A percentile compares a stretch with the other conserved stretches of the same genome.
phyloP scores from a whole-genome alignment of 2,797 vertebrate genomes.

The Takifugu rubripes region DNA sequence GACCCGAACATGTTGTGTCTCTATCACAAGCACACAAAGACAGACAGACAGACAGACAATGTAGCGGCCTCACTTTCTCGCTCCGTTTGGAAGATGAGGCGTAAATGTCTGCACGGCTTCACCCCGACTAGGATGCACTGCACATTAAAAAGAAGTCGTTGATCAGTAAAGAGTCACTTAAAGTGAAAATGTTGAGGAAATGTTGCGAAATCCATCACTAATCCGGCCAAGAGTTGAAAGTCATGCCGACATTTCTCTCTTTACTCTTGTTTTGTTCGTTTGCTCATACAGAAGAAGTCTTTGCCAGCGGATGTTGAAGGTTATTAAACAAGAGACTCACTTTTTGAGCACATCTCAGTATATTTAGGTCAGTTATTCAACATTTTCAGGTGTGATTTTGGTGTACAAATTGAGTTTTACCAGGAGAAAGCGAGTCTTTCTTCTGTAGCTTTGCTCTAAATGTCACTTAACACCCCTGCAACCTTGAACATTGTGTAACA shows the following conservation, averaged over 20 bases:
- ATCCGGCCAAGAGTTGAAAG: too few relatives aligned
- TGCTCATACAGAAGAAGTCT: neutral
- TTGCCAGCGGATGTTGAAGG: too few relatives aligned
- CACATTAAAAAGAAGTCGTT: too few relatives aligned
- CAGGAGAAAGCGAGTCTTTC: constrained; percentile 2
- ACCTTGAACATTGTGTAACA: constrained; percentile 46
- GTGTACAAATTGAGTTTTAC: constrained; percentile 17
- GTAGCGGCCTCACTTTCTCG: constrained; percentile 3
- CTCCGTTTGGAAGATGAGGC: constrained; percentile 7
- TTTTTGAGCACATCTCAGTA: neutral
- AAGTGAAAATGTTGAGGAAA: too few relatives aligned
- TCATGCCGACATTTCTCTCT: too few relatives aligned
- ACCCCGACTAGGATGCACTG: too few relatives aligned
- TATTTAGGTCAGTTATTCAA: neutral
- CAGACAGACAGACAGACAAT: constrained; percentile 8
- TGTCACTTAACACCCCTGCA: constrained; percentile 31
- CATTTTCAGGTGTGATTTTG: too few relatives aligned
- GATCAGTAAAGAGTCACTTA: too few relatives aligned
- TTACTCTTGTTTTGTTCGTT: neutral
- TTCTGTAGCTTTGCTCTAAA: constrained; percentile 26
- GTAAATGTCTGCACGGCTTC: too few relatives aligned
- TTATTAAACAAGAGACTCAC: too few relatives aligned
- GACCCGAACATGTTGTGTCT: constrained; percentile 54
- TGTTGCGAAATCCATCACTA: too few relatives aligned
- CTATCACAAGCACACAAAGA: constrained; percentile 11